Evolutionary conservation across 2,797 vertebrate species (phyloP).

Genomic region (Crenichthys baileyi): DNA sequence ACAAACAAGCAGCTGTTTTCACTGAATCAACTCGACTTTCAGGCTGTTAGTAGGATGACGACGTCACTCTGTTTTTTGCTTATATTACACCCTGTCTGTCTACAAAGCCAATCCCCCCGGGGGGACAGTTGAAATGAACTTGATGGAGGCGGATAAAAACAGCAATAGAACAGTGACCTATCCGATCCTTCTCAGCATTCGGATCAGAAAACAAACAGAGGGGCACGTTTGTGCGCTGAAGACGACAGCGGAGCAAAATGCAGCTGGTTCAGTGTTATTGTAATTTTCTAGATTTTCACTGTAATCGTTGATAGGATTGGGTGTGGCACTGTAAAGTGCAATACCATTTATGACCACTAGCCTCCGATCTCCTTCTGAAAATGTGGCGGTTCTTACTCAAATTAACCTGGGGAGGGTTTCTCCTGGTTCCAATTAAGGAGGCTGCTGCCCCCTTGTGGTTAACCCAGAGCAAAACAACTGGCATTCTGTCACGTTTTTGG

Average conservation of each 20-base stretch:
- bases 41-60: slow-evolving; percentile 10
- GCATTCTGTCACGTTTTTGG: not conserved
- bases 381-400: too few relatives aligned
- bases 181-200: slow-evolving; percentile 50
- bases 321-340: not conserved
- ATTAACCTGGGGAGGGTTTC: too few relatives aligned
- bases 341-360: not conserved
- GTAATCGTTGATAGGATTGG: not conserved
- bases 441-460: not conserved
- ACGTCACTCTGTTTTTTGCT: slow-evolving; percentile 1
- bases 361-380: not conserved
- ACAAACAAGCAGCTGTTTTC: slow-evolving; percentile 54
- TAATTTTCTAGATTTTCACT: not conserved
- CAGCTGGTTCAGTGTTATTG: not conserved
- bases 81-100: slow-evolving; percentile 53
- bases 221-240: slow-evolving; percentile 9
- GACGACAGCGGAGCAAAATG: slow-evolving; percentile 23
- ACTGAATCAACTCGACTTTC: slow-evolving; percentile 16
- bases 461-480: not conserved
- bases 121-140: slow-evolving; percentile 58
- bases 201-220: slow-evolving; percentile 2
- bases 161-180: slow-evolving; percentile 17
- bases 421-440: too few relatives aligned
- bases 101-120: slow-evolving; percentile 26
- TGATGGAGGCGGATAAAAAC: slow-evolving; percentile 30